Evolutionary conservation across 2,888 invertebrate genomes (phyloP), one percentile per base, ranked within the genome.

Genomic region (Lithophane semibrunnea): DNA sequence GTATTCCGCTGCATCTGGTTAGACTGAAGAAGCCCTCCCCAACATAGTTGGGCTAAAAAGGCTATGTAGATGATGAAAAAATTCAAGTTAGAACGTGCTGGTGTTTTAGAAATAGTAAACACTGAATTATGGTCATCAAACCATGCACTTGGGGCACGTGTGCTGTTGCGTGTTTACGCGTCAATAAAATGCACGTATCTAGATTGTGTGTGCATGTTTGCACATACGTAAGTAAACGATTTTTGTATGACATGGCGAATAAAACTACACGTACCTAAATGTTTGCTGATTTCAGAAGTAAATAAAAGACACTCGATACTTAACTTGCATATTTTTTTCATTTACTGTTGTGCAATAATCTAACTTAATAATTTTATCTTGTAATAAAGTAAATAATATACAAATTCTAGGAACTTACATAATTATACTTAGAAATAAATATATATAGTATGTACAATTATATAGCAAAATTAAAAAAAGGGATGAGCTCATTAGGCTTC

Each of bases 121-220:
- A 18, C 12, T 24, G 18, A 65, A 47, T 12, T 18, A 24, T 65
- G 10, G 1, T 24, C 47, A 66, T 24, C 24, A 47, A 24, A 18
- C 18, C 16, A 24, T 2, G 0, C 64, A 21, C 49, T 42, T 52
- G 42, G 21, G 21, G 18, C 29, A 44, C n/a, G 52, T 37, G 16
- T 56, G 2, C 4, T 37, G 37, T 49, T 24, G 47, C 42, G 12
- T 75, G 65, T 66, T 77, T 56, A 66, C 49, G 9, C 3, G 21
- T 24, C 64, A 65, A 29, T 52, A 67, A 56, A 65, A 77, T n/a
- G 49, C 77, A 77, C 77, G 64, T 64, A n/a, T 29, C 0, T 66
- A 63, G 21, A 16, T 13, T 47, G 21, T 24, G 16, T 49, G 24
- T 16, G 21, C 29, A 61, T 44, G 8, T 54, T 37, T 54, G 13